A percentile compares a stretch with the other conserved stretches of the same genome.
Evolutionary conservation across 2,888 invertebrate genomes (phyloP).

Genomic region (Synanthedon vespiformis): DNA sequence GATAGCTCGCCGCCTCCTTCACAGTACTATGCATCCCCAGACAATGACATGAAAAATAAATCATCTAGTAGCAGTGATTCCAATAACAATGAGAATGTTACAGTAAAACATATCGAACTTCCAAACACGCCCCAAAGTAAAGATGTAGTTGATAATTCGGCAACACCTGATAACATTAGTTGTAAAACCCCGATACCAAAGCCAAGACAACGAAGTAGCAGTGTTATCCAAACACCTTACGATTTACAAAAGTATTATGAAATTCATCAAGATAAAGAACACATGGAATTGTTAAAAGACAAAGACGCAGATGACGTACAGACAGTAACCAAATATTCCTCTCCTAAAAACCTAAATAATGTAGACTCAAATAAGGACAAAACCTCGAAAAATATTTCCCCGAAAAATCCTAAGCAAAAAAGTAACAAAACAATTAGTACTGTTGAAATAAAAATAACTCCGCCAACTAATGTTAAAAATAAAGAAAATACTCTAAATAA

Average conservation of each 20-base stretch:
- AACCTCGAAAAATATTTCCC: slow-evolving; percentile 20
- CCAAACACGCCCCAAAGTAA: slow-evolving; percentile 39
- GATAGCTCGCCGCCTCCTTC: slow-evolving; percentile 73
- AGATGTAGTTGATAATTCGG: slow-evolving; percentile 42
- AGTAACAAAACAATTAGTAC: slow-evolving; percentile 25
- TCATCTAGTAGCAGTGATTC: slow-evolving; percentile 55
- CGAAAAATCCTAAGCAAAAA: slow-evolving; percentile 23
- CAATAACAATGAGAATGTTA: slow-evolving; percentile 58
- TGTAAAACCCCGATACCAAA: slow-evolving; percentile 42
- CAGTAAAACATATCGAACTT: slow-evolving; percentile 56
- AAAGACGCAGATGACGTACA: slow-evolving; percentile 28
- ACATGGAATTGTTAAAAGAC: slow-evolving; percentile 52
- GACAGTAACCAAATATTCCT: slow-evolving; percentile 33
- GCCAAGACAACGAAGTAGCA: slow-evolving; percentile 56
- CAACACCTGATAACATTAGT: slow-evolving; percentile 20
- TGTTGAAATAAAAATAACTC: slow-evolving; percentile 26
- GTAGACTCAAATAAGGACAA: slow-evolving; percentile 32
- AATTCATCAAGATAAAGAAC: slow-evolving; percentile 59
- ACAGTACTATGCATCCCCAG: slow-evolving; percentile 49
- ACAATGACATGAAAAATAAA: slow-evolving; percentile 42
- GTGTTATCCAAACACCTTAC: slow-evolving; percentile 64
- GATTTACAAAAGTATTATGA: slow-evolving; percentile 64
- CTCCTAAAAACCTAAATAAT: slow-evolving; percentile 41
- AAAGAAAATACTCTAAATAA: slow-evolving; percentile 41
- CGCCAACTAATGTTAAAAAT: slow-evolving; percentile 31